Conservation (phyloP, 2,888 invertebrate species). For the Drosophila fulvimacula region DNA sequence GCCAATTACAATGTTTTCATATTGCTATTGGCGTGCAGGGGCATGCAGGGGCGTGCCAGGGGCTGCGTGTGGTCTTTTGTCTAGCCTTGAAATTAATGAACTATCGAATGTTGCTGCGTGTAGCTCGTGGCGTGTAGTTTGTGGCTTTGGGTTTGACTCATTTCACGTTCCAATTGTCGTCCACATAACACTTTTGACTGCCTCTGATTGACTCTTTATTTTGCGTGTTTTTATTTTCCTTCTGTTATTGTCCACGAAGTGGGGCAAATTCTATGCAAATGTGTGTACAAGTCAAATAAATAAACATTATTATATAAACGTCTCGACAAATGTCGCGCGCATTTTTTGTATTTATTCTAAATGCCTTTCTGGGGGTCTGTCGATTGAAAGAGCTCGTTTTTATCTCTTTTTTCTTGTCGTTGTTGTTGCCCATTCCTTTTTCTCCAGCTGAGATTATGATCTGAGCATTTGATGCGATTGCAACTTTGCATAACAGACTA, state of each 20-base stretch:
- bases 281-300: constrained; percentile 64
- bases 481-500: constrained; percentile 76
- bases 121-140: not conserved
- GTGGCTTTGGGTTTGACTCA: constrained; percentile 62
- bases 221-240: constrained; percentile 11
- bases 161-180: constrained; percentile 64
- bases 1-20: constrained; percentile 28
- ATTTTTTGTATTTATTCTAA: constrained; percentile 15
- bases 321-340: constrained; percentile 54
- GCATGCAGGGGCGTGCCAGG: not conserved
- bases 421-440: constrained; percentile 8
- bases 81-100: constrained; percentile 55
- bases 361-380: constrained; percentile 32
- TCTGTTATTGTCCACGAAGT: constrained; percentile 63
- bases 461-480: constrained; percentile 73
- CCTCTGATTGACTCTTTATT: constrained; percentile 55
- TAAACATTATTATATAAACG: constrained; percentile 77
- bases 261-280: constrained; percentile 78
- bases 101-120: constrained; percentile 27
- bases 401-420: constrained; percentile 11
- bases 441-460: constrained; percentile 50
- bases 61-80: constrained; percentile 20
- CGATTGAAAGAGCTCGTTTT: constrained; percentile 49
- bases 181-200: constrained; percentile 35
- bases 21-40: not conserved